Evolutionary conservation across 1,140 invertebrate genomes (phyloP).

Genomic region (Anthonomus grandis): DNA sequence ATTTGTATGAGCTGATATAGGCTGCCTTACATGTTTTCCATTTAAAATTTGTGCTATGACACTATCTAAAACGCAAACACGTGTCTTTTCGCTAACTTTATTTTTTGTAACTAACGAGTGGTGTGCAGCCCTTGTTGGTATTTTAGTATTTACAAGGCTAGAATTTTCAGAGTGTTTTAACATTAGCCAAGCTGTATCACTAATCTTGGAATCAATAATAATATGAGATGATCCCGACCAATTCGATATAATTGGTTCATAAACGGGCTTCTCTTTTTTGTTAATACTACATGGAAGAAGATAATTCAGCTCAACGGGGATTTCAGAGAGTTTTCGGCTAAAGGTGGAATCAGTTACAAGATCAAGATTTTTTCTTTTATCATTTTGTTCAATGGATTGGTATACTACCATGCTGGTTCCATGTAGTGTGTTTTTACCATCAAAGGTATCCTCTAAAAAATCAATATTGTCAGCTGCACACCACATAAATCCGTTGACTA

Average conservation of each 20-base stretch:
- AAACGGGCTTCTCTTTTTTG: not conserved
- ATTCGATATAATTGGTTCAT: not conserved
- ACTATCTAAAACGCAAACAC: not conserved
- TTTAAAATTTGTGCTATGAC: too few relatives aligned
- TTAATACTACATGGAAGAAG: not conserved
- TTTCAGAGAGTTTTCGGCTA: too few relatives aligned
- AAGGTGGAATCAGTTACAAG: too few relatives aligned
- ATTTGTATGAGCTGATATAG: not conserved
- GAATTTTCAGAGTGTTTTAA: not conserved
- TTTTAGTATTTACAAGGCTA: not conserved
- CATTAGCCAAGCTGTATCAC: not conserved
- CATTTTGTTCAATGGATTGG: too few relatives aligned
- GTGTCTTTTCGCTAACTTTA: not conserved
- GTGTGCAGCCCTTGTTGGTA: not conserved
- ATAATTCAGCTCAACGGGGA: not conserved
- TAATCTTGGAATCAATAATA: not conserved
- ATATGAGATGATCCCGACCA: not conserved
- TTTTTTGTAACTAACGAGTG: not conserved
- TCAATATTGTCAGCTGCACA: too few relatives aligned
- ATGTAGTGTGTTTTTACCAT: too few relatives aligned
- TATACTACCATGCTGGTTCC: too few relatives aligned
- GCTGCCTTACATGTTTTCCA: not conserved
- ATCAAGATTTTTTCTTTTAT: too few relatives aligned
- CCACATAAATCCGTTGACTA: too few relatives aligned
- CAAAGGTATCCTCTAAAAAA: too few relatives aligned